Base-by-base conservation (phyloP, 2,888 invertebrate species). In the Drosophila lacicola region DNA sequence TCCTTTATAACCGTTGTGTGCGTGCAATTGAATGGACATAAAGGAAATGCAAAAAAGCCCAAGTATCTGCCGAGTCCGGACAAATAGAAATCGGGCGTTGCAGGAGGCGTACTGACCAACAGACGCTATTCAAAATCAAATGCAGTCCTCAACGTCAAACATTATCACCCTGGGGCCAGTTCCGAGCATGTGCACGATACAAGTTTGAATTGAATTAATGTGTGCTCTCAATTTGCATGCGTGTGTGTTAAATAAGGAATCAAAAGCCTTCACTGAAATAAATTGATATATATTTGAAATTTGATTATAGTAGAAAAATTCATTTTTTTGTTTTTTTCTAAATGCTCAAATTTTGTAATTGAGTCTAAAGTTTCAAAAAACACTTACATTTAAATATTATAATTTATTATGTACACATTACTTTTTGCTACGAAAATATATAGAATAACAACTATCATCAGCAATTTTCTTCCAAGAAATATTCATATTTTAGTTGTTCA, bases 41-140 rank as follows among this genome's bases (percentile, higher is more conserved):
- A 66, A 66, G 70, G 68, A 70, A 68, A 49, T 39, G 56, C 53
- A 71, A 76, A 77, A 79, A 65, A 72, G 51, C n/a, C 36, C 61
- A 47, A 65, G 56, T 67, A 73, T 65, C 42, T 37, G 54, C 36
- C 46, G 56, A 68, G 70, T 70, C 57, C 55, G 58, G 58, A 53
- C 39, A 56, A 56, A 71, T 73, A 55, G 47, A 70, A 69, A 69
- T 71, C 63, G 56, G 66, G 53, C 54, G 60, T 51, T 70, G 63
- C 55, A 37, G 19, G 19, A 36, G 51, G 47, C 58, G 41, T 21
- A 56, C 68, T 66, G 69, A 69, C 76, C 73, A 66, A 42, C 50
- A 46, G 57, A 21, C 14, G 57, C 66, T 44, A 50, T 70, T 68
- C 45, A 74, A 55, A 68, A 66, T 58, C 49, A 46, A 47, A 63